phyloP scores from a whole-genome alignment of 1,140 invertebrate genomes.

The Neocloeon triangulifer region DNA sequence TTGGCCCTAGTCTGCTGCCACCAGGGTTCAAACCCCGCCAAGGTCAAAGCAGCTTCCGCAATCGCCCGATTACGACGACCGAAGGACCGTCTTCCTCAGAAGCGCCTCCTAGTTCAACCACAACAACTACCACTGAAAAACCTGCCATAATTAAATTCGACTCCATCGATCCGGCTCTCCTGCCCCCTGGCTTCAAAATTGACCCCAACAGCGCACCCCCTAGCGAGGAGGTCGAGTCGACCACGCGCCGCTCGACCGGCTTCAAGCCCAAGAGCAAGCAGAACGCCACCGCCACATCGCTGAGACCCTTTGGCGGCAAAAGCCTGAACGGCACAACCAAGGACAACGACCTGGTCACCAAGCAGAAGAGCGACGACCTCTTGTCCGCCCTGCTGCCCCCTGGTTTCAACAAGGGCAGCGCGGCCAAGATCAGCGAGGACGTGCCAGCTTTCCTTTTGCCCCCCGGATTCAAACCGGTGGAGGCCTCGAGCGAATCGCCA shows the following conservation, averaged over 20 bases:
- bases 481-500: conserved; percentile 1
- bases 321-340: too few species aligned
- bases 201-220: too few species aligned
- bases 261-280: too few species aligned
- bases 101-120: too few species aligned
- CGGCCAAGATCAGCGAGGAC: conserved; percentile 11
- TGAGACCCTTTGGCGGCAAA: too few species aligned
- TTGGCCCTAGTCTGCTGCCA: conserved; percentile 27
- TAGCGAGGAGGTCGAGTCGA: too few species aligned
- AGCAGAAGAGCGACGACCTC: too few species aligned
- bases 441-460: conserved; percentile 12
- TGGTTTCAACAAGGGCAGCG: too few species aligned
- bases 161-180: conserved; percentile 30
- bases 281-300: too few species aligned
- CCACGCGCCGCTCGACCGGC: not conserved
- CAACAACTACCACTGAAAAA: conserved; percentile 6
- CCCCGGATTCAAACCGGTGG: conserved; percentile 12
- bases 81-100: conserved; percentile 1
- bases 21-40: conserved; percentile 32
- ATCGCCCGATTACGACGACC: not conserved
- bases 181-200: conserved; percentile 46
- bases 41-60: conserved; percentile 17
- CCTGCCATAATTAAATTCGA: conserved; percentile 18
- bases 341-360: too few species aligned
- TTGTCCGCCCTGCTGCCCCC: conserved; percentile 1